phyloP scores from a whole-genome alignment of 2,113 vertebrate genomes.

The Xiphias gladius region DNA sequence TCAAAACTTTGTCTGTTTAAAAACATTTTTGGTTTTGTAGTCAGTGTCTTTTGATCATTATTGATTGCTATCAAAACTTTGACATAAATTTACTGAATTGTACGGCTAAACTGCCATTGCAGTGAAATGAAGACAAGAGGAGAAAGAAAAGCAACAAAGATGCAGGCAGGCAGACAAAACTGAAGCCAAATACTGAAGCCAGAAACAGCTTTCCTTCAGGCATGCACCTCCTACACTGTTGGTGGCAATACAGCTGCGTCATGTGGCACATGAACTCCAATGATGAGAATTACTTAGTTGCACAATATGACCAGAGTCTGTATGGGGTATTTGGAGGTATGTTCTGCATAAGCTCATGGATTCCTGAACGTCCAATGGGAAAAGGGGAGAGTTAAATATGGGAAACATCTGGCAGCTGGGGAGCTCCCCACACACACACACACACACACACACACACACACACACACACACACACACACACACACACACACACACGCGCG shows the following conservation, averaged over 20 bases:
- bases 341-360: slow-evolving; percentile 77
- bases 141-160: background rate
- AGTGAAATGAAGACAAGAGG: slow-evolving; percentile 2
- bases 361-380: slow-evolving; percentile 69
- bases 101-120: background rate
- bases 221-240: slow-evolving; percentile 28
- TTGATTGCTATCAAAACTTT: background rate
- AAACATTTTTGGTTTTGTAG: background rate
- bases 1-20: background rate
- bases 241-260: slow-evolving; percentile 47
- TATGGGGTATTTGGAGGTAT: slow-evolving; percentile 57
- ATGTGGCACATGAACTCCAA: slow-evolving; percentile 40
- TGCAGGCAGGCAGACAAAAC: background rate
- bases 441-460: slow-evolving; percentile 23
- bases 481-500: slow-evolving; percentile 17
- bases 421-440: slow-evolving; percentile 16
- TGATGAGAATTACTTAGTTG: slow-evolving; percentile 52
- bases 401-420: slow-evolving; percentile 81
- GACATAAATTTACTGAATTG: background rate
- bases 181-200: background rate
- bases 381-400: slow-evolving; percentile 69
- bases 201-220: slow-evolving; percentile 28
- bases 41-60: background rate
- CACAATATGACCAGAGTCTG: slow-evolving; percentile 44
- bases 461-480: background rate